These are phyloP conservation scores for Pyxicephalus adspersus DNA, from an alignment of 2,113 vertebrate genomes.

Conservation along the genomic window DNA sequence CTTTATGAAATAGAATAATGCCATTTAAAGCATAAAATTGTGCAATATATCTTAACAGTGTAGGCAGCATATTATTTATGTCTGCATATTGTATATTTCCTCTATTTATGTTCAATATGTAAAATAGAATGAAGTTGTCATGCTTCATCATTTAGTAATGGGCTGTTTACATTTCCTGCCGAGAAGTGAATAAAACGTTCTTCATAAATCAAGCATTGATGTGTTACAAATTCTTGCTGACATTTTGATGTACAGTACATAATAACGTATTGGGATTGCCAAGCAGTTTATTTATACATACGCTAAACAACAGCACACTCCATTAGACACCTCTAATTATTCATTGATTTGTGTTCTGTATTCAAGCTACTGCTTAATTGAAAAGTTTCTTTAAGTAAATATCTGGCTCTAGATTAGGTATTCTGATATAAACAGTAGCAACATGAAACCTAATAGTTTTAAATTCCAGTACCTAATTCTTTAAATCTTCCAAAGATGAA, in stretches of 20 bases:
- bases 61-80: slow-evolving; percentile 7
- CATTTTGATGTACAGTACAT: slow-evolving; percentile 54
- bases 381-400: neutral
- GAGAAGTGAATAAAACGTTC: slow-evolving; percentile 51
- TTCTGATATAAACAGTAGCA: neutral
- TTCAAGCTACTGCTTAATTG: slow-evolving; percentile 13
- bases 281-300: slow-evolving; percentile 44
- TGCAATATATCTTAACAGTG: neutral
- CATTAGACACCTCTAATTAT: slow-evolving; percentile 49
- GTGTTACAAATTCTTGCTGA: slow-evolving; percentile 54
- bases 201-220: slow-evolving; percentile 54
- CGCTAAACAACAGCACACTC: slow-evolving; percentile 21
- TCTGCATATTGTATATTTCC: slow-evolving; percentile 31
- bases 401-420: neutral
- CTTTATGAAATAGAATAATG: neutral
- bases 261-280: slow-evolving; percentile 45
- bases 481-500: too few relatives aligned
- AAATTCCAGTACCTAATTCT: too few relatives aligned
- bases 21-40: neutral
- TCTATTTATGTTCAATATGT: slow-evolving; percentile 40
- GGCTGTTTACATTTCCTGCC: slow-evolving; percentile 50
- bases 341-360: slow-evolving; percentile 41
- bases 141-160: slow-evolving; percentile 53
- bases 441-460: too few relatives aligned
- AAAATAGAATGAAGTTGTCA: slow-evolving; percentile 48